Evolutionary conservation across 2,113 vertebrate species (phyloP).

Genomic region (Heliornis fulica): DNA sequence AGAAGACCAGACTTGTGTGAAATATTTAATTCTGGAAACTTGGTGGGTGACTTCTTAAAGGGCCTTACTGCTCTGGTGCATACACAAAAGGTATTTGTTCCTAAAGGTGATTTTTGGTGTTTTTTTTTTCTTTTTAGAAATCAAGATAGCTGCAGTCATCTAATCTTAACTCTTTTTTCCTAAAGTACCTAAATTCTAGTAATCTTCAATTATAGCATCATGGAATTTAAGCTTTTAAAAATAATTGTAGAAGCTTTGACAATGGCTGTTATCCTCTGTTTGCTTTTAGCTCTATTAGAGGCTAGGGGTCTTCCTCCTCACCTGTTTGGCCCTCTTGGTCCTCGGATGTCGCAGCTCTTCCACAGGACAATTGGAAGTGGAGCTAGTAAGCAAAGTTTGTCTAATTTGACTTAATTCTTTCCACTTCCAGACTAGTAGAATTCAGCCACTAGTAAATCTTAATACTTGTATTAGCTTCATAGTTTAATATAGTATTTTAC

Average conservation of each 20-base stretch:
- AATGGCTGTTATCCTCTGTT: conserved; percentile 69
- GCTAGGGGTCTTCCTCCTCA: conserved; percentile 98
- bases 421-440: conserved; percentile 46
- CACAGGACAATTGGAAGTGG: conserved; percentile 99
- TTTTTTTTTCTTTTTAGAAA: background rate
- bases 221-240: conserved; percentile 41
- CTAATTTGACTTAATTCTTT: conserved; percentile 65
- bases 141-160: background rate
- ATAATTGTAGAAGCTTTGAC: conserved; percentile 54
- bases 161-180: conserved; percentile 1
- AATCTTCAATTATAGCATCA: conserved; percentile 26
- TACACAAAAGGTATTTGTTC: background rate
- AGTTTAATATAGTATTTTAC: background rate
- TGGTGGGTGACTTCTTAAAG: background rate
- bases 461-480: conserved; percentile 23
- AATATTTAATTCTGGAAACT: background rate
- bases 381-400: conserved; percentile 89
- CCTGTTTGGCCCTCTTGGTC: conserved; percentile 96
- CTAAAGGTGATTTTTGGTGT: background rate
- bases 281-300: conserved; percentile 89
- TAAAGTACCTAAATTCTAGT: background rate
- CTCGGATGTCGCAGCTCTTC: conserved; percentile 98
- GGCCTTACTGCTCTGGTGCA: background rate
- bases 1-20: background rate
- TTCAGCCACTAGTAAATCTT: conserved; percentile 18